Conservation (phyloP, 2,888 invertebrate genomes). For the Halictus quadricinctus region DNA sequence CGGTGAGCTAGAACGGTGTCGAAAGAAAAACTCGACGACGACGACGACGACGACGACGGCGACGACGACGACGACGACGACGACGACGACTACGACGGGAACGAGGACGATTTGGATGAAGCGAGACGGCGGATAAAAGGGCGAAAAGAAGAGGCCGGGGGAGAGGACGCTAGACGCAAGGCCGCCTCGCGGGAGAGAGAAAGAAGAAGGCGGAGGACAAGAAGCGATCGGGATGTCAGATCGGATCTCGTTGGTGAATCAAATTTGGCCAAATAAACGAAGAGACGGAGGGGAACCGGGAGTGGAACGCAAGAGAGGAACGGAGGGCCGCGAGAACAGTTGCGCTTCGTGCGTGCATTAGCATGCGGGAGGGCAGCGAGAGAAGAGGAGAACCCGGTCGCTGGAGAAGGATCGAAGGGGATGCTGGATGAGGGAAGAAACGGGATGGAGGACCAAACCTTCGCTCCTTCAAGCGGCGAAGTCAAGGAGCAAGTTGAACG, state of each 20-base stretch:
- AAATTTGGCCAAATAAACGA: constrained; percentile 73
- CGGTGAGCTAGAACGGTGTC: constrained; percentile 65
- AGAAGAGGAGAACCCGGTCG: constrained; percentile 61
- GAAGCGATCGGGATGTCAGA: constrained; percentile 79
- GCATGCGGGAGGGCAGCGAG: constrained; percentile 76
- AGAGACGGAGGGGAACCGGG: constrained; percentile 57
- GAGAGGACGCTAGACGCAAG: constrained; percentile 35
- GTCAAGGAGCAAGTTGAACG: constrained; percentile 50
- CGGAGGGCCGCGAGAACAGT: constrained; percentile 78
- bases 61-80: constrained; percentile 42
- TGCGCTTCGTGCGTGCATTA: constrained; percentile 79
- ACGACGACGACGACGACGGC: constrained; percentile 44
- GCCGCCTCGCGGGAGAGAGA: constrained; percentile 32
- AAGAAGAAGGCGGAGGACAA: constrained; percentile 68
- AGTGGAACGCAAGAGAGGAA: constrained; percentile 53
- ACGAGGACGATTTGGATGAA: constrained; percentile 56
- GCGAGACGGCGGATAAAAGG: constrained; percentile 53
- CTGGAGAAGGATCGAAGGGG: constrained; percentile 39
- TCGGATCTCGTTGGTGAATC: constrained; percentile 76
- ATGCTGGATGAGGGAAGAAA: constrained; percentile 51
- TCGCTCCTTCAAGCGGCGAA: constrained; percentile 59
- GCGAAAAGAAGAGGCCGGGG: constrained; percentile 37
- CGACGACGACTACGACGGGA: constrained; percentile 43
- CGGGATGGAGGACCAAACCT: constrained; percentile 58
- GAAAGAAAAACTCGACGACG: constrained; percentile 69